Evolutionary conservation across 2,888 invertebrate genomes (phyloP).

Genomic region (Aromia moschata): DNA sequence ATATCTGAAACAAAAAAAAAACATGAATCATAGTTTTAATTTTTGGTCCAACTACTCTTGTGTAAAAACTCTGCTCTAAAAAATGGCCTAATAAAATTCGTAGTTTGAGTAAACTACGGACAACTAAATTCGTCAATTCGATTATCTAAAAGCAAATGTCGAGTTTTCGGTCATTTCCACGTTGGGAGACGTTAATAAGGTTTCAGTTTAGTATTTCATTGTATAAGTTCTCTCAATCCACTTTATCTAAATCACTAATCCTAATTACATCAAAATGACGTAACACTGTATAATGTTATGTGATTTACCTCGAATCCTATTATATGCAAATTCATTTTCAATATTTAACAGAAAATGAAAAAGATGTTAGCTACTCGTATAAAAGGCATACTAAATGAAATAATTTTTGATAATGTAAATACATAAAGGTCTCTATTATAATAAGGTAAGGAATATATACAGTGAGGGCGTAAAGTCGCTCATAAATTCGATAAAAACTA

Average conservation of each 20-base stretch:
- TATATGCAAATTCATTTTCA: too few relatives aligned
- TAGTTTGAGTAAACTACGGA: background rate
- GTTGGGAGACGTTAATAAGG: slow-evolving; percentile 12
- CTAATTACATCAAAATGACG: background rate
- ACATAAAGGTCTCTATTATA: too few relatives aligned
- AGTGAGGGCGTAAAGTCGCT: too few relatives aligned
- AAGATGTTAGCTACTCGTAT: too few relatives aligned
- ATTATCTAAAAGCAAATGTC: slow-evolving; percentile 23
- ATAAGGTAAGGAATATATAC: too few relatives aligned
- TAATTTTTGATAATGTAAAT: too few relatives aligned
- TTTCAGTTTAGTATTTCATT: slow-evolving; percentile 23
- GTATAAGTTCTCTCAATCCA: slow-evolving; percentile 23
- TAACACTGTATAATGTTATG: too few relatives aligned
- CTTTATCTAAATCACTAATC: slow-evolving; percentile 7
- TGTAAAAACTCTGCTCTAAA: background rate
- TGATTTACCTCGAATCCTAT: too few relatives aligned
- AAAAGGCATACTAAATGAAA: too few relatives aligned
- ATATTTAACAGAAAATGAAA: too few relatives aligned
- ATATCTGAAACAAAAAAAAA: slow-evolving; percentile 49
- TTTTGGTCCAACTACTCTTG: background rate
- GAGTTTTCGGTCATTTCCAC: slow-evolving; percentile 15
- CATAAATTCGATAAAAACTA: too few relatives aligned
- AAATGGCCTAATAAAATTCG: background rate
- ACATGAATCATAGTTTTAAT: background rate
- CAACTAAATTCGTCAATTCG: slow-evolving; percentile 14